Conservation (phyloP, 2,888 invertebrate species). For the Archaeoteleia sp. region DNA sequence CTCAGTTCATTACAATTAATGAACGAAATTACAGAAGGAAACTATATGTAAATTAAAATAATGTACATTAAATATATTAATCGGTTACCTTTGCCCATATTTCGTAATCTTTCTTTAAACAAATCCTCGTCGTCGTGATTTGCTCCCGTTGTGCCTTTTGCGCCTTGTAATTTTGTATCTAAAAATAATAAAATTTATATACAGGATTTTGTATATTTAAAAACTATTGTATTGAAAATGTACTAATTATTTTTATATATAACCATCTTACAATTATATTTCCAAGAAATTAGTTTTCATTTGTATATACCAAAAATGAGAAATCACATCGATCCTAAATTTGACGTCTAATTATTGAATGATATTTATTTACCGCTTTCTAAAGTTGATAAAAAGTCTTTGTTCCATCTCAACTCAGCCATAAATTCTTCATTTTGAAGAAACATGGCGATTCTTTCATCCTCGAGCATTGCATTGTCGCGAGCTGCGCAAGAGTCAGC, state of each 20-base stretch:
- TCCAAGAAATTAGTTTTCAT: too few relatives aligned
- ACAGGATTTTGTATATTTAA: too few relatives aligned
- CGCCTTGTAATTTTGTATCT: constrained; percentile 69
- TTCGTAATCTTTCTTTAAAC: constrained; percentile 85
- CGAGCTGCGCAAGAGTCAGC: constrained; percentile 55
- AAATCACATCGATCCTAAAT: too few relatives aligned
- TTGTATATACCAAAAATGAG: too few relatives aligned
- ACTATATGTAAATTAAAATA: too few relatives aligned
- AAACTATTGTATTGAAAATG: constrained; percentile 1
- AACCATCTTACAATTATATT: background rate
- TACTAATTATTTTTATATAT: constrained; percentile 1
- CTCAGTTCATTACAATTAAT: too few relatives aligned
- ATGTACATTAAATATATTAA: too few relatives aligned
- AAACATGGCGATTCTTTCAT: constrained; percentile 89
- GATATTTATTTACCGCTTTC: constrained; percentile 88
- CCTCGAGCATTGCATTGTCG: constrained; percentile 82
- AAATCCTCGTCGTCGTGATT: constrained; percentile 80
- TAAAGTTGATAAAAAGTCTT: constrained; percentile 89
- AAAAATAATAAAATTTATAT: constrained; percentile 9
- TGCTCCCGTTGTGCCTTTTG: constrained; percentile 61
- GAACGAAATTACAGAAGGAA: too few relatives aligned
- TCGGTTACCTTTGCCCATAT: constrained; percentile 90
- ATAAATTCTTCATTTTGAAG: constrained; percentile 94
- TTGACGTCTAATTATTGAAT: too few relatives aligned
- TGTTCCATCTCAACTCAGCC: constrained; percentile 88